Evolutionary conservation across 2,113 vertebrate species (phyloP), one percentile per base, ranked within the genome.

Genomic region (Geothlypis trichas): DNA sequence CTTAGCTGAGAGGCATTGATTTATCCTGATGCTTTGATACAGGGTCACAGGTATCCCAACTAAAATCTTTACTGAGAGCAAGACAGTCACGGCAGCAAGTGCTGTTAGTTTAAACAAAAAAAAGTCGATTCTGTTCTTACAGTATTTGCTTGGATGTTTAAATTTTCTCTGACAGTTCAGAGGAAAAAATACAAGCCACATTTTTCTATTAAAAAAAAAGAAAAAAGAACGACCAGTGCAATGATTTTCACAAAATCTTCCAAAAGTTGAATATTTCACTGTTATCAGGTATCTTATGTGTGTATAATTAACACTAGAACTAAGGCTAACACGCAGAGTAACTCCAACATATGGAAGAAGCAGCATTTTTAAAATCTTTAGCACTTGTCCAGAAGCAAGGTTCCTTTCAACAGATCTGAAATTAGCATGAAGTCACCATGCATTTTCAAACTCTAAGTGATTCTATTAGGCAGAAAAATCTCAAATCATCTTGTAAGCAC

Each of bases 1-100:
- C 90, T 93, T 78, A 74, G 89, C 96, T 94, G 61, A 2, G 49
- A 92, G 94, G 76, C 93, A 96, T 93, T 63, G 94, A 97, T 97
- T 49, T 58, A 15, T 14, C 24, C 35, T 51, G 69, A 22, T 2
- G 3, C 89, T 94, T 87, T 90, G 94, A 94, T 89, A 81, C 0
- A 67, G 69, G 87, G 93, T 94, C 94, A 94, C 71, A 66, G 94
- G 72, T 81, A 95, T 15, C 66, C 18, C 9, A 92, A 79, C 57
- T 85, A 33, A 92, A 95, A 96, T 94, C 95, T 84, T 94, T 90
- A 92, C 58, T 46, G 59, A 85, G 89, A 87, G 84, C 87, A 84
- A 59, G 23, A 46, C 37, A 79, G 84, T 83, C 91, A 90, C 0
- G 1, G 86, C 80, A 84, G 73, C 66, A 72, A 58, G 44, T 88